Conservation (phyloP, 2,888 invertebrate species). For the Horisme vitalbata region DNA sequence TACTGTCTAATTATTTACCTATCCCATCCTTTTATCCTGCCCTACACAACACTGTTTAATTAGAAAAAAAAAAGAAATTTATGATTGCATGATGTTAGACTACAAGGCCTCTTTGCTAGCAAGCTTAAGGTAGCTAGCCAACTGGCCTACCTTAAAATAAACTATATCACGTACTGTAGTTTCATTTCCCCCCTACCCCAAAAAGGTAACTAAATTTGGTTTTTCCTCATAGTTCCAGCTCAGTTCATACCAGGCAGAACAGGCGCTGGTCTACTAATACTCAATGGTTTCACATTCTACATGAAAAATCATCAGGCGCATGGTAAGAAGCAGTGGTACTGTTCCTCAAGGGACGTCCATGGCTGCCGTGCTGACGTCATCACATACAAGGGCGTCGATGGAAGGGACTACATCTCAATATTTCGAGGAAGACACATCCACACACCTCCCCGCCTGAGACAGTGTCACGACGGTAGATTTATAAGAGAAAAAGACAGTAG, state of each 20-base stretch:
- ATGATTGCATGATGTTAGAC: slow-evolving; percentile 2
- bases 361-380: slow-evolving; percentile 76
- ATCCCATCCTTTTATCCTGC: slow-evolving; percentile 10
- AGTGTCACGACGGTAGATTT: slow-evolving; percentile 73
- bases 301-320: slow-evolving; percentile 79
- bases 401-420: slow-evolving; percentile 74
- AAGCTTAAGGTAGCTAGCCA: neutral
- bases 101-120: neutral
- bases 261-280: slow-evolving; percentile 68
- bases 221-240: slow-evolving; percentile 66
- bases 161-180: slow-evolving; percentile 21
- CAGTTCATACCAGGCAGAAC: slow-evolving; percentile 75
- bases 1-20: slow-evolving; percentile 22
- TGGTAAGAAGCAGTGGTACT: slow-evolving; percentile 78
- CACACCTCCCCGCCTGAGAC: slow-evolving; percentile 67
- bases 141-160: slow-evolving; percentile 6
- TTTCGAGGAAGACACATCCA: slow-evolving; percentile 74
- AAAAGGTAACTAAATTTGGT: slow-evolving; percentile 34
- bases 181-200: slow-evolving; percentile 31
- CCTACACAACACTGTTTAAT: neutral
- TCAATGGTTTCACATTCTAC: slow-evolving; percentile 76
- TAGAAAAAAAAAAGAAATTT: neutral
- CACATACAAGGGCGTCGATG: slow-evolving; percentile 70
- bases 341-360: slow-evolving; percentile 72
- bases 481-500: slow-evolving; percentile 69